These are phyloP conservation scores for Cyclophora punctaria DNA, from an alignment of 2,888 invertebrate genomes.

Conservation along the genomic window DNA sequence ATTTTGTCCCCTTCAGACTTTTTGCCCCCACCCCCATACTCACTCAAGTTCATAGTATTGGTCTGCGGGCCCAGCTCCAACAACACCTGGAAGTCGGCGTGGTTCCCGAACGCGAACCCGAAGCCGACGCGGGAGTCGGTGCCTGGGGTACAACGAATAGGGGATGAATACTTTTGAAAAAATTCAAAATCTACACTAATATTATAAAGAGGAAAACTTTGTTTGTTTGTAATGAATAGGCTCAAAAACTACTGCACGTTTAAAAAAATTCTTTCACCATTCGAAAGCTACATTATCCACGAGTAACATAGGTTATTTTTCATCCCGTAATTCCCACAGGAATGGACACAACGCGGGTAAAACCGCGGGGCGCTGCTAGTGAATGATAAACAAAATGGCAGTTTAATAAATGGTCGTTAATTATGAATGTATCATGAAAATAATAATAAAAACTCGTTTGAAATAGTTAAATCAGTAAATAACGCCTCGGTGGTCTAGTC, in stretches of 20 bases:
- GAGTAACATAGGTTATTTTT: no score
- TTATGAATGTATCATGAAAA: not conserved
- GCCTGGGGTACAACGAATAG: slow-evolving; percentile 64
- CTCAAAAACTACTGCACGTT: no score
- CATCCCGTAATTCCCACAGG: no score
- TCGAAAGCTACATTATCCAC: no score
- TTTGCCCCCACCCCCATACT: slow-evolving; percentile 18
- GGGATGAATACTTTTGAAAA: not conserved
- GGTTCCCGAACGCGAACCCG: slow-evolving; percentile 86
- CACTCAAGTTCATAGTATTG: slow-evolving; percentile 80
- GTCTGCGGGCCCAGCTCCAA: slow-evolving; percentile 86
- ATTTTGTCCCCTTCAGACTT: no score
- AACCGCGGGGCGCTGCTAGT: no score
- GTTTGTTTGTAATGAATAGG: no score
- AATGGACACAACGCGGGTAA: no score
- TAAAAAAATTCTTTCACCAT: not conserved
- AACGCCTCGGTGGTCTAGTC: not conserved
- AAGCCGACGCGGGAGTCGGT: slow-evolving; percentile 87
- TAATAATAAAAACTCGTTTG: not conserved
- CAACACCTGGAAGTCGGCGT: slow-evolving; percentile 86
- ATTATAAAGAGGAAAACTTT: no score
- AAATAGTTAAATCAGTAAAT: not conserved
- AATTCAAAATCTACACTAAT: no score
- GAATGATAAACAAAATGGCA: no score
- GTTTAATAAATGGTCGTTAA: no score